Percentiles rank a stretch among this genome's conserved stretches.
Evolutionary conservation across 2,797 vertebrate genomes (phyloP).

Genomic region (Australoheros facetus): DNA sequence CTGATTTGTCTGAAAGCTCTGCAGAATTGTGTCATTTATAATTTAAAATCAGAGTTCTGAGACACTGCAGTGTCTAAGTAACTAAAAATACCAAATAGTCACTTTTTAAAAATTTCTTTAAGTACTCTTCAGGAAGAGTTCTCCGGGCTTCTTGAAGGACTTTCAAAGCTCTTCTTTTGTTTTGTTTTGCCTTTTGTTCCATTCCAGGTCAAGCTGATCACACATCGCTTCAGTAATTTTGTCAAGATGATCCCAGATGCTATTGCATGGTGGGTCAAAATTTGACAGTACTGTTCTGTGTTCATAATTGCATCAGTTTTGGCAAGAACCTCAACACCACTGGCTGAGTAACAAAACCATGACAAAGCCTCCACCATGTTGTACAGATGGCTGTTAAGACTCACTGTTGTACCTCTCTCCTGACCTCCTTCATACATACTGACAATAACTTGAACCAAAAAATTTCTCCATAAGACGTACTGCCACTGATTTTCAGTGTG

Average conservation of each 20-base stretch:
- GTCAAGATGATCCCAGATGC: neutral
- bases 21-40: neutral
- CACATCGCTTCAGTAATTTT: neutral
- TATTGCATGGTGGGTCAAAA: neutral
- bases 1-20: neutral
- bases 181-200: neutral
- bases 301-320: neutral
- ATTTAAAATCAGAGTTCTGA: neutral
- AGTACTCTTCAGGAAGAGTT: no score
- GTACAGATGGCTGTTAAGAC: neutral
- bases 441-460: neutral
- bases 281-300: accelerated
- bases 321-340: neutral
- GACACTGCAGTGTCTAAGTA: neutral
- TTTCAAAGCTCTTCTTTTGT: neutral
- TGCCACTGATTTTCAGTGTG: neutral
- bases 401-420: neutral
- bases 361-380: neutral
- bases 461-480: accelerated
- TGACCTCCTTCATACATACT: accelerated
- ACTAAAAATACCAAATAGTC: no score
- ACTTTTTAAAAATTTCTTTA: no score
- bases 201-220: neutral
- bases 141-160: neutral
- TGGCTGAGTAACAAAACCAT: neutral